These are phyloP conservation scores for Chiloscyllium plagiosum DNA, from an alignment of 2,113 vertebrate species.

Conservation along the genomic window DNA sequence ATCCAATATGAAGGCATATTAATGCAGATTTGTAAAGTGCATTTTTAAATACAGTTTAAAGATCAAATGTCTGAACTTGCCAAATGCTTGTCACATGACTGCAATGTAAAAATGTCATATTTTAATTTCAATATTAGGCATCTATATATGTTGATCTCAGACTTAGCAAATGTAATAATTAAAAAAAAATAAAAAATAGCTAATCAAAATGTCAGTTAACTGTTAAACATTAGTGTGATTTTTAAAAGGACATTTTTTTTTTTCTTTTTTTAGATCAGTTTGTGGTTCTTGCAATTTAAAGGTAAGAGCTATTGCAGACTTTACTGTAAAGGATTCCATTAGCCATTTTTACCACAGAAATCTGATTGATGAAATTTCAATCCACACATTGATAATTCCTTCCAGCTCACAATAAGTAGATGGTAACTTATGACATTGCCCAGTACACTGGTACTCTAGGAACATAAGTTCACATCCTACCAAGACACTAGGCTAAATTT, in stretches of 20 bases:
- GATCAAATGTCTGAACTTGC: neutral
- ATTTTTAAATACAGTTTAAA: neutral
- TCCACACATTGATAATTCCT: neutral
- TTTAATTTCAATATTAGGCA: neutral
- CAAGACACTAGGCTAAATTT: no score
- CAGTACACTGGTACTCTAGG: no score
- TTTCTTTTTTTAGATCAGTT: conserved; percentile 65
- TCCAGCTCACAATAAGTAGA: neutral
- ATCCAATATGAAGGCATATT: neutral
- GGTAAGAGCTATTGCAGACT: conserved; percentile 57
- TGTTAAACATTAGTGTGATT: neutral
- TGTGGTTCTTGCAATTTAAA: conserved; percentile 83
- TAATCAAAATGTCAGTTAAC: neutral
- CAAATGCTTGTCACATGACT: neutral
- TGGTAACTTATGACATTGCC: no score
- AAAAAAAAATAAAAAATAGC: neutral
- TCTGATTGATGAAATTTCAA: neutral
- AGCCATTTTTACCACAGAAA: no score
- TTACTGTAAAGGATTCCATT: neutral
- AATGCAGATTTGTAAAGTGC: neutral
- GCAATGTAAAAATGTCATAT: neutral
- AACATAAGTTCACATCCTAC: no score
- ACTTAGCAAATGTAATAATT: neutral
- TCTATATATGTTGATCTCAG: neutral
- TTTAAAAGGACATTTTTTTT: neutral